Evolutionary conservation across 2,888 invertebrate species (phyloP), one percentile per base, ranked within the genome.

Genomic region (Plusia festucae): DNA sequence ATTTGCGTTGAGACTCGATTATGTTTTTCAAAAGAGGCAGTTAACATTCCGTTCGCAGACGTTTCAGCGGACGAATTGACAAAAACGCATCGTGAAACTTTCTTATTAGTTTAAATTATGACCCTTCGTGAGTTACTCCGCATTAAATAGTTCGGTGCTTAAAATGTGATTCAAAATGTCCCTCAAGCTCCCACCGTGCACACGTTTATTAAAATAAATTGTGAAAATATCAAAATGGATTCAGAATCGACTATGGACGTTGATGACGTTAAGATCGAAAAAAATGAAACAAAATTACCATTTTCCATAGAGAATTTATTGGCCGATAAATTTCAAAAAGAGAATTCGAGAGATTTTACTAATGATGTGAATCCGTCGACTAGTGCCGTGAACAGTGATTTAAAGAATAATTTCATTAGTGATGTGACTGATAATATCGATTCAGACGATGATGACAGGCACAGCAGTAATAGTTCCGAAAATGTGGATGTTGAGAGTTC

Each of bases 31-130:
- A 89, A 89, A 88, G 88, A 88, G 88, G 85, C 87, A 89, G 91
- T 93, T 93, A 93, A 93, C 85, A 92, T 92, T 90, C 91, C 85
- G 85, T 82, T 81, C 85, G 76, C 85, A 73, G 90, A 88, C 88
- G 88, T 89, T 92, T 90, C 91, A 91, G 88, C 87, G 88, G 84
- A 82, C 88, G 92, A 90, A 93, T 93, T 93, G 94, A 94, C 93
- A 93, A 93, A 93, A 94, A 94, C 94, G 92, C 89, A 86, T 90
- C 92, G 90, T 89, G 89, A 86, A 88, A 84, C 79, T 85, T 88
- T 90, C 87, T 85, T 88, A 93, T 94, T 91, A 91, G 94, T 92
- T 86, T 88, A 89, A 90, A 90, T 90, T 89, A 88, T 89, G 82
- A 82, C 78, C 81, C 46, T 63, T 63, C 53, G 59, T 53, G 70